A percentile compares a stretch with the other conserved stretches of the same genome.
phyloP scores from a whole-genome alignment of 1,140 invertebrate species.

The Maconellicoccus hirsutus region DNA sequence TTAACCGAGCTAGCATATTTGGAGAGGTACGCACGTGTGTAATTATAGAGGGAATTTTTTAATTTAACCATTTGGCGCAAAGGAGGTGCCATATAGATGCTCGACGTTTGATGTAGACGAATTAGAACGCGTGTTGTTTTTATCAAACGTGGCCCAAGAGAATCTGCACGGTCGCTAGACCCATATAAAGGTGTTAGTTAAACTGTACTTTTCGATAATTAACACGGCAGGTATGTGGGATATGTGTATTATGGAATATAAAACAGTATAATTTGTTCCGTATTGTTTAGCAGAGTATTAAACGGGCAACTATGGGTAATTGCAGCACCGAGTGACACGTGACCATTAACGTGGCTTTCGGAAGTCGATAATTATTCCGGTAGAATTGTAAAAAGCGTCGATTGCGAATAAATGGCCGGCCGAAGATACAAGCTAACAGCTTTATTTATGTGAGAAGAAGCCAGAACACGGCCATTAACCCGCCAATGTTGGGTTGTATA shows the following conservation, averaged over 20 bases:
- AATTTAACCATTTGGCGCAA: background rate
- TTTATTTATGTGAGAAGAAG: background rate
- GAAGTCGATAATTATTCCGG: slow-evolving; percentile 8
- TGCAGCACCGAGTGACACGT: background rate
- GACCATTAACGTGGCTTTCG: background rate
- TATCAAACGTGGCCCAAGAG: too few species aligned
- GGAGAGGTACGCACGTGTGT: background rate
- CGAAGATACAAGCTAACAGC: background rate
- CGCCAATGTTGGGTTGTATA: background rate
- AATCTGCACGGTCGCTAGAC: too few species aligned
- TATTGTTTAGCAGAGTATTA: background rate
- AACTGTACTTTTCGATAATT: background rate
- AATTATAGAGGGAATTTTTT: background rate
- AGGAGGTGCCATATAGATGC: background rate
- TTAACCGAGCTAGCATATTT: background rate
- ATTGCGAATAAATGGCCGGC: background rate
- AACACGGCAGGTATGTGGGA: background rate
- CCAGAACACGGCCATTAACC: background rate
- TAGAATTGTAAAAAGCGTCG: background rate
- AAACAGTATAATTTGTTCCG: background rate
- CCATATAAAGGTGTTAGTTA: background rate
- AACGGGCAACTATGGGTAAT: background rate
- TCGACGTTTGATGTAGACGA: background rate
- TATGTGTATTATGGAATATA: too few species aligned
- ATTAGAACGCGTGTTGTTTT: too few species aligned